Percentiles rank a stretch among this genome's conserved stretches.
phyloP scores from a whole-genome alignment of 2,888 invertebrate species.

The Rhagium mordax region DNA sequence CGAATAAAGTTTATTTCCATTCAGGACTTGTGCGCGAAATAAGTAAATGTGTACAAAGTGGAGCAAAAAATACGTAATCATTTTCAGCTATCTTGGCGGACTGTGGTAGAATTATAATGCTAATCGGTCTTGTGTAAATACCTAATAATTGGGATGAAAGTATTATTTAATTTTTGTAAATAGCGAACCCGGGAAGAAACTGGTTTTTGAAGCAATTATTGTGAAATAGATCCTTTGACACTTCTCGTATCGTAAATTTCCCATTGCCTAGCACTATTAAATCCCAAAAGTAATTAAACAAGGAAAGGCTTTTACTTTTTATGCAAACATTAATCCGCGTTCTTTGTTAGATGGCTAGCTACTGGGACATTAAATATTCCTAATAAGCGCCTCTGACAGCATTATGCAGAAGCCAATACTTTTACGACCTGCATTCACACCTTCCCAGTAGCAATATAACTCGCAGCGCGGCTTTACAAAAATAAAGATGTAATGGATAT shows the following conservation, averaged over 20 bases:
- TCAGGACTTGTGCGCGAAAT: not conserved
- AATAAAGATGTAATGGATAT: slow-evolving; percentile 22
- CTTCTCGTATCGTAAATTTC: not conserved
- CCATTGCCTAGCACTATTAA: not conserved
- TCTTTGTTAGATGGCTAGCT: not conserved
- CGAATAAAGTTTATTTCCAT: not conserved
- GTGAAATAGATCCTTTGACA: no score
- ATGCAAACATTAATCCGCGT: not conserved
- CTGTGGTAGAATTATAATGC: no score
- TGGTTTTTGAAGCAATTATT: no score
- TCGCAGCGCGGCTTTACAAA: not conserved
- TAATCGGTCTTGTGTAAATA: no score
- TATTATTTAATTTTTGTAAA: no score
- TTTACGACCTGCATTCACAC: slow-evolving; percentile 2
- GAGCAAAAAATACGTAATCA: no score
- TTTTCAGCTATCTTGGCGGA: no score
- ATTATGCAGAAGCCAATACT: not conserved
- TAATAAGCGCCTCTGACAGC: not conserved
- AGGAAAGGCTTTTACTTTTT: slow-evolving; percentile 17
- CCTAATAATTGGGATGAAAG: no score
- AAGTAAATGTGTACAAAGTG: no score
- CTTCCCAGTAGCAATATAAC: not conserved
- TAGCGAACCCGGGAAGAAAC: no score
- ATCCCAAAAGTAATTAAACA: slow-evolving; percentile 1
- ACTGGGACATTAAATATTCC: slow-evolving; percentile 1